Conservation (phyloP, 92 coral and sea anemone species). For the Parazoanthus atlanticus region DNA sequence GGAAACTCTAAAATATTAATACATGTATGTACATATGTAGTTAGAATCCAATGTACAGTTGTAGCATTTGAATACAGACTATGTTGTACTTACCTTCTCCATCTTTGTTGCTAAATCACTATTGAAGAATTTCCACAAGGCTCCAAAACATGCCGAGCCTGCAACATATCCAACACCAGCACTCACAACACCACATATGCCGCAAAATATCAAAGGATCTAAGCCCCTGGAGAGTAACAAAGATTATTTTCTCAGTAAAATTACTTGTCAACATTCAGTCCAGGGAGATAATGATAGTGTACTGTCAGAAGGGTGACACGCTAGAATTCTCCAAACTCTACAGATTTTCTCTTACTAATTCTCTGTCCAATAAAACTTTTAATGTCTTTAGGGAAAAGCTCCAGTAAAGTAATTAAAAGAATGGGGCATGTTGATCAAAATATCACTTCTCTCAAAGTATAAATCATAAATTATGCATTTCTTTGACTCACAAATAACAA, state of each 20-base stretch:
- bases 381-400: too few species aligned
- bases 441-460: background rate
- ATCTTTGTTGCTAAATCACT: constrained; percentile 78
- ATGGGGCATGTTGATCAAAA: background rate
- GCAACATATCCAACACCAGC: constrained; percentile 88
- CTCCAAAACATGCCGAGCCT: constrained; percentile 89
- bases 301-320: too few species aligned
- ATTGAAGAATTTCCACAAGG: constrained; percentile 90
- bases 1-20: background rate
- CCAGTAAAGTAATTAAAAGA: too few species aligned
- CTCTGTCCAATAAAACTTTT: too few species aligned
- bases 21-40: too few species aligned
- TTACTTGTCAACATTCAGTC: background rate
- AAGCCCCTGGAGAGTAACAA: constrained; percentile 67
- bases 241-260: background rate
- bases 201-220: constrained; percentile 97
- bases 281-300: too few species aligned
- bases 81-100: constrained; percentile 64
- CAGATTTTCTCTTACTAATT: too few species aligned
- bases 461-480: too few species aligned
- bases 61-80: too few species aligned
- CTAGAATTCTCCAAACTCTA: too few species aligned
- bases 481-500: too few species aligned
- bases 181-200: constrained; percentile 96
- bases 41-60: too few species aligned